Evolutionary conservation across 2,888 invertebrate genomes (phyloP), one percentile per base, ranked within the genome.

Genomic region (Tryphoninae sp.): DNA sequence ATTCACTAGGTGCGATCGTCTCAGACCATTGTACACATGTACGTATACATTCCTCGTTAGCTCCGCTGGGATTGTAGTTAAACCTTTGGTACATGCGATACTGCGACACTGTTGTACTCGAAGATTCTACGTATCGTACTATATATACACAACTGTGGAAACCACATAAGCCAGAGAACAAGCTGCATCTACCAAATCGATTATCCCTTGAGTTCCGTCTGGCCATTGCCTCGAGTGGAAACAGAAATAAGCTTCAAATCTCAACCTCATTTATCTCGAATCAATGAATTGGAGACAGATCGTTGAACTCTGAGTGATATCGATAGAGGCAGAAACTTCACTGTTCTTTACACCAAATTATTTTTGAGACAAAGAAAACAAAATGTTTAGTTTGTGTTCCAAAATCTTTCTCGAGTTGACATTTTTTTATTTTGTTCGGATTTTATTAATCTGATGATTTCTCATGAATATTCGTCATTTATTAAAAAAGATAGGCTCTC

Each of bases 1-100:
- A 82, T 86, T 88, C 87, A 84, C 61, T 82, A 77, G 73, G 75
- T 81, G 75, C 58, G 81, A 80, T 81, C 33, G 23, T 73, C 76
- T 61, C 19, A 61, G 58, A 65, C n/a, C n/a, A n/a, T 7, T n/a
- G 7, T 72, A 51, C 33, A 49, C 33, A 61, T 61, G 61, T 9
- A 51, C 9, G 16, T 40, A 62, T 13, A 71, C 58, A 26, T 13
- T 62, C 76, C 83, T 86, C 85, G 86, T 88, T 87, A 86, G 75
- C 81, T 64, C 62, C 72, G 49, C 55, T 80, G 83, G 73, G 62
- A 62, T 69, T 79, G 69, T 82, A 80, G 83, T 86, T 86, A 86
- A 82, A 71, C 75, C 81, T 71, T 22, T 16, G 62, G 42, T 51
- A 42, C 45, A 55, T 51, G 19, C 2, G 42, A 77, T 71, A 71